These are phyloP conservation scores for Carassius gibelio DNA, from an alignment of 2,113 vertebrate genomes.

Conservation along the genomic window DNA sequence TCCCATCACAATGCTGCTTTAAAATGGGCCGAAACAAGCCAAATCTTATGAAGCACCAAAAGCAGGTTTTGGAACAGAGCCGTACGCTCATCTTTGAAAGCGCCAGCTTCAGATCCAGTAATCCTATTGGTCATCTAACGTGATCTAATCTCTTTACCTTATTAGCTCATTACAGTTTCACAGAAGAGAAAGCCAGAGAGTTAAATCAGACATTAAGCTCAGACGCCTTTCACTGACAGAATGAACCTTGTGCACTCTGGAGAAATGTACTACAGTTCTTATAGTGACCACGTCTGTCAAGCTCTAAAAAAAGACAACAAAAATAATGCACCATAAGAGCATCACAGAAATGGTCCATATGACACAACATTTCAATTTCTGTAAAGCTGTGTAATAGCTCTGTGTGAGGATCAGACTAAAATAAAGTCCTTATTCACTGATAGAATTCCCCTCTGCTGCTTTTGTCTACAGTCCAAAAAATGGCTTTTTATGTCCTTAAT, in stretches of 20 bases:
- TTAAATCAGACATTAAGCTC: conserved; percentile 30
- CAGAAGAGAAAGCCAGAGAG: conserved; percentile 41
- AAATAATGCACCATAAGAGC: neutral
- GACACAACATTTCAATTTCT: neutral
- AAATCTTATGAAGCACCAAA: neutral
- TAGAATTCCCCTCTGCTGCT: neutral
- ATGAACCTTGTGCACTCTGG: neutral
- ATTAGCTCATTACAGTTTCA: conserved; percentile 47
- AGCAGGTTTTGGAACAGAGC: conserved; percentile 6
- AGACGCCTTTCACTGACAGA: neutral
- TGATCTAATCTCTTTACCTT: conserved; percentile 55
- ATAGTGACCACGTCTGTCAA: neutral
- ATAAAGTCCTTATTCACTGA: neutral
- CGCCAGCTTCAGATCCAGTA: conserved; percentile 51
- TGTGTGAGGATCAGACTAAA: neutral
- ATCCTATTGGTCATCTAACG: conserved; percentile 56
- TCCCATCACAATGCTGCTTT: neutral
- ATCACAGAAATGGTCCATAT: neutral
- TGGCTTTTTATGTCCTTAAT: neutral
- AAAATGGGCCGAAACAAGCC: neutral
- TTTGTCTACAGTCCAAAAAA: neutral
- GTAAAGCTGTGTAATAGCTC: neutral
- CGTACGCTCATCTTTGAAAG: conserved; percentile 52
- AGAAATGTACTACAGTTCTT: neutral
- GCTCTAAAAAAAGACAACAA: neutral